A percentile compares a stretch with the other conserved stretches of the same genome.
These are phyloP conservation scores for Ips nitidus DNA, from an alignment of 1,140 invertebrate species.

Conservation along the genomic window DNA sequence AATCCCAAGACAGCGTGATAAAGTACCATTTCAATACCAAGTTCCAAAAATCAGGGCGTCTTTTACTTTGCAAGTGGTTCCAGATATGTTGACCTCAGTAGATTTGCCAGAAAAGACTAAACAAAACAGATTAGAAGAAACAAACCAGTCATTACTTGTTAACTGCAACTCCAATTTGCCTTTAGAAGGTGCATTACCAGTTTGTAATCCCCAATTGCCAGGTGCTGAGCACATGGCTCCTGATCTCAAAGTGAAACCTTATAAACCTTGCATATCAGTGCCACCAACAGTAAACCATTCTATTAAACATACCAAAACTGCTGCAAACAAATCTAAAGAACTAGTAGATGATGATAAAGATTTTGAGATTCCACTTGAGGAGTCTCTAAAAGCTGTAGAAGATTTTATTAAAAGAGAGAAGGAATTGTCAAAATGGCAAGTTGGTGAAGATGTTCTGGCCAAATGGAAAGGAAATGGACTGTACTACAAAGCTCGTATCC, in stretches of 20 bases:
- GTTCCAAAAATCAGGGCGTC: conserved; percentile 20
- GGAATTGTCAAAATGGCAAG: conserved; percentile 19
- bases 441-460: conserved; percentile 23
- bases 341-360: conserved; percentile 22
- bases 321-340: conserved; percentile 14
- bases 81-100: background rate
- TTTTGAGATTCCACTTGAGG: conserved; percentile 29
- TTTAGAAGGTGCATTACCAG: background rate
- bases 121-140: background rate
- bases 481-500: conserved; percentile 25
- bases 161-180: background rate
- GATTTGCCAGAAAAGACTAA: conserved; percentile 2
- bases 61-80: conserved; percentile 15
- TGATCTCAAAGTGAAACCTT: background rate
- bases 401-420: conserved; percentile 27
- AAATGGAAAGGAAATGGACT: conserved; percentile 29
- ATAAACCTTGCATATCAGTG: conserved; percentile 12
- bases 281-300: conserved; percentile 3
- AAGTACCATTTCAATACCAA: conserved; percentile 14
- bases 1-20: background rate
- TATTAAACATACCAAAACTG: background rate
- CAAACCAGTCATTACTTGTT: background rate
- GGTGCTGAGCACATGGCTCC: background rate
- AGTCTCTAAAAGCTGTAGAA: conserved; percentile 23
- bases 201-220: background rate